A percentile compares a stretch with the other conserved stretches of the same genome.
Evolutionary conservation across 1,140 invertebrate species (phyloP).

Genomic region (Drosophila kurseongensis): DNA sequence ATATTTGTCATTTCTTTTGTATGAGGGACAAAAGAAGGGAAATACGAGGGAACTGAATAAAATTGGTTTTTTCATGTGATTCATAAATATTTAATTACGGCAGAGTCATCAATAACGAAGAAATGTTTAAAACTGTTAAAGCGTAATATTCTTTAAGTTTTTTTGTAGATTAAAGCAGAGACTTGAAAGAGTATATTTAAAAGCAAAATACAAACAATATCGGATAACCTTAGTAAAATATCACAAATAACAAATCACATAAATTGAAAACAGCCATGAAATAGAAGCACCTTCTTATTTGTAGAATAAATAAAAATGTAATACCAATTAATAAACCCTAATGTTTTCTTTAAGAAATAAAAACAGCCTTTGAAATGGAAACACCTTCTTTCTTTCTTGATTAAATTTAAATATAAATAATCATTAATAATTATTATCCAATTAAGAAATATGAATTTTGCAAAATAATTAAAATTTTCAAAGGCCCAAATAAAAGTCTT

Average conservation of each 20-base stretch:
- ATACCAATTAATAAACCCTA: neutral
- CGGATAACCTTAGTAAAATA: no score
- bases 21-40: neutral
- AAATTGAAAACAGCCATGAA: no score
- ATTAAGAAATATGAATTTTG: neutral
- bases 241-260: no score
- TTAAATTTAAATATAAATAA: neutral
- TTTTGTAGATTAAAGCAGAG: no score
- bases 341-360: neutral
- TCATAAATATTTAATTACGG: slow-evolving; percentile 3
- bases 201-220: no score
- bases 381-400: neutral
- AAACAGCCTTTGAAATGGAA: no score
- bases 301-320: neutral
- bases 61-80: neutral
- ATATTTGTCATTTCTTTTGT: slow-evolving; percentile 13
- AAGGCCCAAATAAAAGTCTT: neutral
- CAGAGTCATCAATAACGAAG: neutral
- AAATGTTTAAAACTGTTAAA: neutral
- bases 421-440: neutral
- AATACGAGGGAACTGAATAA: neutral
- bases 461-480: slow-evolving; percentile 26
- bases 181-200: neutral
- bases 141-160: neutral
- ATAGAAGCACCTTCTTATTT: no score